Evolutionary conservation across 2,797 vertebrate genomes (phyloP), one percentile per base, ranked within the genome.

Genomic region (Malacoctenus gilli): DNA sequence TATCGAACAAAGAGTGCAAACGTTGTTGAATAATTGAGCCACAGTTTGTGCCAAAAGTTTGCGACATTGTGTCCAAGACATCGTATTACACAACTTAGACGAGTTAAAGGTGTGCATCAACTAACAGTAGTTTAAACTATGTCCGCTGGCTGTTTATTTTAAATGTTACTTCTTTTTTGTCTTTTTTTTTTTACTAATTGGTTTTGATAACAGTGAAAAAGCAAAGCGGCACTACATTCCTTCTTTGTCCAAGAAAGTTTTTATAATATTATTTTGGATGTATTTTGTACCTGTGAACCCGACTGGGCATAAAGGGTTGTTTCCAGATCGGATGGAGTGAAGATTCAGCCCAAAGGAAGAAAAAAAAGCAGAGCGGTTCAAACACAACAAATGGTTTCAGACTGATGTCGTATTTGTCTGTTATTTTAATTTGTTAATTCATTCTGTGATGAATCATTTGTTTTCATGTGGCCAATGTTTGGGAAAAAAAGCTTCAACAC

Each of bases 181-280:
- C 61, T 14, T 42, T 44, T 28, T 10, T 59, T 35, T 43, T 60
- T 4, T 49, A 18, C 11, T 46, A 66, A 53, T 53, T 70, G 49
- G 31, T 75, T 23, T 79, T 68, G 19, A 13, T 41, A 75, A 16
- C 18, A 22, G 53, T 53, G 8, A 41, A 32, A 25, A 68, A 38
- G 63, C 23, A 15, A 83, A 77, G 67, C 76, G 73, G 75, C 80
- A 75, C 73, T 86, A 89, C 87, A 89, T 91, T 92, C 88, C 88
- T 78, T 53, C 28, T n/a, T 60, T 68, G 34, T 72, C 16, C 9
- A 75, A 61, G 55, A 49, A 25, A 72, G 25, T 73, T 56, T 73
- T 80, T 78, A 42, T 35, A 40, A 13, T 10, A 25, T 49, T 37
- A 57, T 67, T 68, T 40, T n/a, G n/a, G 35, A 73, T 83, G 44